Evolutionary conservation across 2,797 vertebrate genomes (phyloP).

Genomic region (Scarus forsteni): DNA sequence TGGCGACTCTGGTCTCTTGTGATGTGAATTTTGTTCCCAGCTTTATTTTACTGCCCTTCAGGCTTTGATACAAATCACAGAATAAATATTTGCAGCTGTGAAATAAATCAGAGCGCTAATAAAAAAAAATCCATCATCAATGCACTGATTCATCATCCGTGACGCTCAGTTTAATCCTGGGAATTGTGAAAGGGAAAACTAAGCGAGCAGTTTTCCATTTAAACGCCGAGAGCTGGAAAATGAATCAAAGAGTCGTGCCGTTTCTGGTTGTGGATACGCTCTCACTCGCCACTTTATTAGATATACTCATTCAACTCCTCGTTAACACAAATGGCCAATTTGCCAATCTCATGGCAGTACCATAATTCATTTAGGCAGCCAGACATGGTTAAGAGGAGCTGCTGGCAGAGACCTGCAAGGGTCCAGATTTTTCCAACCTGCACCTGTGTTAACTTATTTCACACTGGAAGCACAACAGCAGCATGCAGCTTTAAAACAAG

Average conservation of each 20-base stretch:
- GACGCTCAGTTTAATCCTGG: neutral
- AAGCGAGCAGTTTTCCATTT: neutral
- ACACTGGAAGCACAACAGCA: too few relatives aligned
- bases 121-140: neutral
- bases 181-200: conserved; percentile 7
- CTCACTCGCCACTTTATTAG: too few relatives aligned
- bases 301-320: too few relatives aligned
- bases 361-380: too few relatives aligned
- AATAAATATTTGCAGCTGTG: conserved; percentile 17
- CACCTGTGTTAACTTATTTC: too few relatives aligned
- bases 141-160: conserved; percentile 7
- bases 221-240: neutral
- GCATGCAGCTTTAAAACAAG: too few relatives aligned
- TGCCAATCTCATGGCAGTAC: too few relatives aligned
- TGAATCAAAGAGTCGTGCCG: neutral
- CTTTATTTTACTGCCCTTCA: conserved; percentile 14
- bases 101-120: conserved; percentile 20
- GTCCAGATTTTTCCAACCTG: too few relatives aligned
- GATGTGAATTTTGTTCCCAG: neutral
- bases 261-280: conserved; percentile 5
- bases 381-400: too few relatives aligned
- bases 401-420: too few relatives aligned
- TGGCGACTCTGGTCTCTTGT: conserved; percentile 6
- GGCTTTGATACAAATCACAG: neutral
- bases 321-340: too few relatives aligned